A percentile compares a stretch with the other conserved stretches of the same genome.
These are phyloP conservation scores for Cryptotis parvus DNA, from an alignment of 2,113 vertebrate species.

Conservation along the genomic window DNA sequence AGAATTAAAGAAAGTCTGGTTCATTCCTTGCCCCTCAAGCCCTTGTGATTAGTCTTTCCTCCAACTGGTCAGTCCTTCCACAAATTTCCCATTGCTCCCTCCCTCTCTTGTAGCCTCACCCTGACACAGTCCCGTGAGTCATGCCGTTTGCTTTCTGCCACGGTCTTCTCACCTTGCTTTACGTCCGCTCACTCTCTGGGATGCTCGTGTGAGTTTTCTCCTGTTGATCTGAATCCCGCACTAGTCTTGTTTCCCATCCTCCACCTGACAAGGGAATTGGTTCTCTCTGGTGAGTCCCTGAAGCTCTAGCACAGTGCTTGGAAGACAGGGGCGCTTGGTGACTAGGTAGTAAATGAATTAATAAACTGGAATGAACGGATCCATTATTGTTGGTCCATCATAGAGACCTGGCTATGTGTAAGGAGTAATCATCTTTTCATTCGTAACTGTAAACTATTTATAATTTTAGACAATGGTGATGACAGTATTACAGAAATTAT, in stretches of 20 bases:
- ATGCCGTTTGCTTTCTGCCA: rapidly evolving
- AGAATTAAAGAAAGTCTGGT: background rate
- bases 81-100: no score
- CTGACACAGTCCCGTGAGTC: rapidly evolving
- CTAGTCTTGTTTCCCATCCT: rapidly evolving
- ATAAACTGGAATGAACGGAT: background rate
- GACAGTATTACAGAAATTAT: background rate
- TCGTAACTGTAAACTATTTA: background rate
- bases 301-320: background rate
- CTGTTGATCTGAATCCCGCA: background rate
- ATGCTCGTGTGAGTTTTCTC: background rate
- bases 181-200: background rate
- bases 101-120: no score
- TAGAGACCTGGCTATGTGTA: background rate
- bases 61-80: no score
- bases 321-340: background rate
- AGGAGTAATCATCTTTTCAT: background rate
- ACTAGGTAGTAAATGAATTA: background rate
- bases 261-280: background rate
- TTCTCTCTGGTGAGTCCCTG: background rate
- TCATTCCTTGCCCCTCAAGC: background rate
- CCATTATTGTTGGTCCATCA: background rate
- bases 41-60: background rate
- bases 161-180: background rate
- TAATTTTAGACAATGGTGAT: background rate